These are phyloP conservation scores for Papilio elwesi DNA, from an alignment of 2,888 invertebrate species.

Conservation along the genomic window DNA sequence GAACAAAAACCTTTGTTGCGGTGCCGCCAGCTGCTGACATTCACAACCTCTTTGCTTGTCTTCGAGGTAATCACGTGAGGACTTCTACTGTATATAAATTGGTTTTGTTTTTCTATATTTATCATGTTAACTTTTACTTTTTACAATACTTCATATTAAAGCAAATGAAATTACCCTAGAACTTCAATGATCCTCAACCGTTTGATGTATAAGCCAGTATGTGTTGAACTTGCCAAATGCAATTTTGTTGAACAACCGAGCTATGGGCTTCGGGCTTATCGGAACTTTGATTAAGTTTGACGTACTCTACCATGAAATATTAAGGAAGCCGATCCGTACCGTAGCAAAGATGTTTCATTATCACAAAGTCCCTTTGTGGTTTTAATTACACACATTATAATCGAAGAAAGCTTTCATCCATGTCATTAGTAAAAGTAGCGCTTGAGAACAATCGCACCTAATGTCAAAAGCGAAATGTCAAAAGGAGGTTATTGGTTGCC, in stretches of 20 bases:
- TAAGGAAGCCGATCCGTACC: conserved; percentile 45
- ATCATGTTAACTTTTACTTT: neutral
- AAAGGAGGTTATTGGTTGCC: too few relatives aligned
- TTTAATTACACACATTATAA: conserved; percentile 17
- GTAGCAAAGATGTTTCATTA: conserved; percentile 24
- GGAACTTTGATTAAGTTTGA: conserved; percentile 61
- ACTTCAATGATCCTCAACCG: conserved; percentile 21
- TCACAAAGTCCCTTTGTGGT: conserved; percentile 23
- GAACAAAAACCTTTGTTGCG: too few relatives aligned
- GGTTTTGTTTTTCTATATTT: neutral
- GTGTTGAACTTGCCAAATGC: conserved; percentile 20
- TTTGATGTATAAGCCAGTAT: conserved; percentile 7
- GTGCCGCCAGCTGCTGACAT: too few relatives aligned
- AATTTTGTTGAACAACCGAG: conserved; percentile 27
- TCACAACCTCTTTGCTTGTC: too few relatives aligned
- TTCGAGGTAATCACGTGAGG: too few relatives aligned
- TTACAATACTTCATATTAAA: neutral
- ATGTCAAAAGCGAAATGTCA: neutral
- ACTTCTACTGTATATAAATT: too few relatives aligned
- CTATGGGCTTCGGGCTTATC: conserved; percentile 8
- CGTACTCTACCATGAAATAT: conserved; percentile 76
- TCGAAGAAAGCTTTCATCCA: conserved; percentile 6
- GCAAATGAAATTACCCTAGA: conserved; percentile 14
- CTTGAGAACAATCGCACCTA: neutral
- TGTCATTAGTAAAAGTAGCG: too few relatives aligned